Conservation (phyloP, 2,797 vertebrate genomes). For the Smutsia gigantea region DNA sequence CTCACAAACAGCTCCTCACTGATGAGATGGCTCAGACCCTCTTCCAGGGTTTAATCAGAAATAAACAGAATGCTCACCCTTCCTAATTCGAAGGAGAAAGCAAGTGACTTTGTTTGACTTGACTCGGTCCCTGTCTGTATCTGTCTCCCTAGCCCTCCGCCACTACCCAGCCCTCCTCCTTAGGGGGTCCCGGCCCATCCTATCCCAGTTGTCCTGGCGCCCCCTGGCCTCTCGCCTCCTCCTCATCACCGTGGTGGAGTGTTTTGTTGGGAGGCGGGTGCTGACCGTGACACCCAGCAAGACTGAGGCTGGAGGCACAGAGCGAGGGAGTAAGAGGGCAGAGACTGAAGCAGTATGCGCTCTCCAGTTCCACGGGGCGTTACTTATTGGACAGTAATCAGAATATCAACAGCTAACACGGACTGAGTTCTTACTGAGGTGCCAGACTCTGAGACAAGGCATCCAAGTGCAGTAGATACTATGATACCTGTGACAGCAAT, state of each 20-base stretch:
- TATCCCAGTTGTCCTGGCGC: rapidly evolving
- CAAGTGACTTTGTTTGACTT: background rate
- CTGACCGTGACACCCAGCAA: rapidly evolving
- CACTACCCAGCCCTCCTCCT: background rate
- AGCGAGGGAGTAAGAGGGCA: background rate
- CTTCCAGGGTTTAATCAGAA: background rate
- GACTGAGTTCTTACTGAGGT: background rate
- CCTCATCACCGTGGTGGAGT: background rate
- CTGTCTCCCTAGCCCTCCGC: background rate
- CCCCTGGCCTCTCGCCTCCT: background rate
- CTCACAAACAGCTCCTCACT: background rate
- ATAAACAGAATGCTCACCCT: background rate
- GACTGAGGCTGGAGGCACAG: background rate
- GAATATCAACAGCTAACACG: background rate
- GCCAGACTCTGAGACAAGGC: background rate
- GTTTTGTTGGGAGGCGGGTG: too few species aligned
- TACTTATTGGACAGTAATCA: background rate
- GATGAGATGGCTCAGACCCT: background rate
- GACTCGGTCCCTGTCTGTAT: background rate
- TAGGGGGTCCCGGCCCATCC: background rate
- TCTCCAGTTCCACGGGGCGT: rapidly evolving
- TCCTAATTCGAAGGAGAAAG: background rate
- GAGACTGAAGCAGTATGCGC: background rate
- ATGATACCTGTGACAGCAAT: background rate
- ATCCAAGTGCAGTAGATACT: background rate